Conservation (phyloP, 2,113 vertebrate species). For the Antechinus flavipes region DNA sequence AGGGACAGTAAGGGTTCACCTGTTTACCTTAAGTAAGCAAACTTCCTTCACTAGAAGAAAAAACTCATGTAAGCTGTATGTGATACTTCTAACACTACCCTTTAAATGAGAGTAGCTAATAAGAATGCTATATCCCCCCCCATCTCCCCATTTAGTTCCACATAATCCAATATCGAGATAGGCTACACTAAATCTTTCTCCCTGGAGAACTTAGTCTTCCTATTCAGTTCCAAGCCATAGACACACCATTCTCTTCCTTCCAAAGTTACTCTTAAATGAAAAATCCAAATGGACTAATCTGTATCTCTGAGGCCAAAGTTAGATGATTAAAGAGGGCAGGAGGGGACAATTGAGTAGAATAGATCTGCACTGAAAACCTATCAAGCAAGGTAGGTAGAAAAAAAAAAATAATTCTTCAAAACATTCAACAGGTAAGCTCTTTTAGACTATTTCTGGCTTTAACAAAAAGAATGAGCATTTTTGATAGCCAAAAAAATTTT, state of each 20-base stretch:
- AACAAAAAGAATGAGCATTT: constrained; percentile 35
- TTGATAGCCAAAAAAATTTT: constrained; percentile 1
- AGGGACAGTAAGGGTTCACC: neutral
- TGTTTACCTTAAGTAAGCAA: constrained; percentile 1
- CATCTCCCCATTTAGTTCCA: neutral
- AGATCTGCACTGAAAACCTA: neutral
- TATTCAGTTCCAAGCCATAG: constrained; percentile 26
- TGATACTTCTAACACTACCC: neutral
- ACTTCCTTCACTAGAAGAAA: constrained; percentile 11
- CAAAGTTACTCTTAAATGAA: neutral
- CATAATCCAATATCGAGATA: constrained; percentile 19
- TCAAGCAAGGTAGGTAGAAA: too few relatives aligned
- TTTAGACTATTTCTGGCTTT: constrained; percentile 4
- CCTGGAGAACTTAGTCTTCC: constrained; percentile 3
- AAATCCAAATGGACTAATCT: neutral
- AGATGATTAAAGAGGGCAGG: neutral
- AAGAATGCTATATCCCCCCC: neutral
- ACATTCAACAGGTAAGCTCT: neutral
- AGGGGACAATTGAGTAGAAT: neutral
- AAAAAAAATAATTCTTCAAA: neutral
- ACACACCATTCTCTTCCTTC: neutral
- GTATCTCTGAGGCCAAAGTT: neutral
- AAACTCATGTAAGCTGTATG: constrained; percentile 3
- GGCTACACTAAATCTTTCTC: constrained; percentile 4
- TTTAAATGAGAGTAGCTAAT: constrained; percentile 32